phyloP scores from a whole-genome alignment of 2,888 invertebrate species.

The Cinara cedri region DNA sequence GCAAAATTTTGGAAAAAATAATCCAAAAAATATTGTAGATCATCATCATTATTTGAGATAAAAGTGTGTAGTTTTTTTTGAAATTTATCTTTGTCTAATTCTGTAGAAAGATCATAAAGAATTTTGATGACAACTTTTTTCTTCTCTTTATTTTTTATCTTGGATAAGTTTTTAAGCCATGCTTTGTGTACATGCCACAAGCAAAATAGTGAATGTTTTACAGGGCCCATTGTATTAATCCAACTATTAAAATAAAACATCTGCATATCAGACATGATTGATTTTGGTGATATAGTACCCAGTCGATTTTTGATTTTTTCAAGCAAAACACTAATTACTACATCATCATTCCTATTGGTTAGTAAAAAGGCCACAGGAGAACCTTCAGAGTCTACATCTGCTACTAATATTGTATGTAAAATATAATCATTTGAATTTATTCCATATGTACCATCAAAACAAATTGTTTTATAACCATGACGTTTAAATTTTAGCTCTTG shows the following conservation, averaged over 20 bases:
- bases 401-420: conserved; percentile 31
- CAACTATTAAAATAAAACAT: conserved; percentile 17
- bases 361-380: conserved; percentile 34
- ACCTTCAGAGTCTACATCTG: conserved; percentile 40
- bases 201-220: conserved; percentile 14
- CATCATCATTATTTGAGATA: conserved; percentile 10
- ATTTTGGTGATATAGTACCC: conserved; percentile 22
- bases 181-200: conserved; percentile 32
- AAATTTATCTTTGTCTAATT: conserved; percentile 13
- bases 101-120: conserved; percentile 5
- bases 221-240: conserved; percentile 20
- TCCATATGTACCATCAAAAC: conserved; percentile 29
- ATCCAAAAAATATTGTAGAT: conserved; percentile 8
- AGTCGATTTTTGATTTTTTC: conserved; percentile 24
- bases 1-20: conserved; percentile 14
- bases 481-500: conserved; percentile 28
- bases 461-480: conserved; percentile 22
- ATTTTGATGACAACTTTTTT: neutral
- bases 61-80: conserved; percentile 24
- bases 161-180: conserved; percentile 32
- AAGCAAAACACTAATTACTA: conserved; percentile 22
- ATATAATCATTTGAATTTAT: conserved; percentile 17
- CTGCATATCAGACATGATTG: conserved; percentile 29
- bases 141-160: conserved; percentile 36
- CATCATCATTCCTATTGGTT: conserved; percentile 35